Evolutionary conservation across 2,888 invertebrate genomes (phyloP).

Genomic region (Pardosa pseudoannulata): DNA sequence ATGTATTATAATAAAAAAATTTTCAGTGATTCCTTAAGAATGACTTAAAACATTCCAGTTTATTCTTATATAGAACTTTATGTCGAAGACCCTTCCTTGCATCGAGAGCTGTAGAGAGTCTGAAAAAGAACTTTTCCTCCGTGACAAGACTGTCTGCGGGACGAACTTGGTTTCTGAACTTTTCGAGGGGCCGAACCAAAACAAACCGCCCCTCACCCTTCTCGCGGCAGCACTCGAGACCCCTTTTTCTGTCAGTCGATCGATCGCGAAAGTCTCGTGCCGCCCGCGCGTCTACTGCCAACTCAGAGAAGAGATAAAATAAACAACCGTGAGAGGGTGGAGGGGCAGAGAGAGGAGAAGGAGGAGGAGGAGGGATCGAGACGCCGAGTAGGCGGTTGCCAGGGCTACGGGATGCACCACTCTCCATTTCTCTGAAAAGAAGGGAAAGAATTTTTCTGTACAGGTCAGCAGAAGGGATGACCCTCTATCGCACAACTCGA

Average conservation of each 20-base stretch:
- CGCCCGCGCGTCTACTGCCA: constrained; percentile 1
- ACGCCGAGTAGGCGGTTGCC: background rate
- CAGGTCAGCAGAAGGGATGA: background rate
- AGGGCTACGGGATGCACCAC: background rate
- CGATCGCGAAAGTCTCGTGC: background rate
- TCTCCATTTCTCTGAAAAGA: background rate
- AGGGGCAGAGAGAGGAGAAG: background rate
- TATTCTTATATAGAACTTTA: too few species aligned
- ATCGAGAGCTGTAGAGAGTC: background rate
- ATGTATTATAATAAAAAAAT: too few species aligned
- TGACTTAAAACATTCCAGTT: too few species aligned
- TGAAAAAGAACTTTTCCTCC: background rate
- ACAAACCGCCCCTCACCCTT: background rate
- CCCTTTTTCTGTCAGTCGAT: background rate
- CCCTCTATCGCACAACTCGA: background rate
- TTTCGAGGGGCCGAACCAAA: background rate
- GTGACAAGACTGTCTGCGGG: background rate
- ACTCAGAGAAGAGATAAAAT: background rate
- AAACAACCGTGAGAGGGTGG: background rate
- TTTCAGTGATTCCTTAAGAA: too few species aligned
- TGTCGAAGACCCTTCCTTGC: too few species aligned
- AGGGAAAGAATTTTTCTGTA: background rate
- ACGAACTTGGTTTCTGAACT: background rate
- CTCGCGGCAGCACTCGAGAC: background rate
- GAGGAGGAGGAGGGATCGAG: background rate